Percentiles rank a stretch among this genome's conserved stretches.
phyloP scores from a whole-genome alignment of 1,140 invertebrate genomes.

The Melitaea cinxia region DNA sequence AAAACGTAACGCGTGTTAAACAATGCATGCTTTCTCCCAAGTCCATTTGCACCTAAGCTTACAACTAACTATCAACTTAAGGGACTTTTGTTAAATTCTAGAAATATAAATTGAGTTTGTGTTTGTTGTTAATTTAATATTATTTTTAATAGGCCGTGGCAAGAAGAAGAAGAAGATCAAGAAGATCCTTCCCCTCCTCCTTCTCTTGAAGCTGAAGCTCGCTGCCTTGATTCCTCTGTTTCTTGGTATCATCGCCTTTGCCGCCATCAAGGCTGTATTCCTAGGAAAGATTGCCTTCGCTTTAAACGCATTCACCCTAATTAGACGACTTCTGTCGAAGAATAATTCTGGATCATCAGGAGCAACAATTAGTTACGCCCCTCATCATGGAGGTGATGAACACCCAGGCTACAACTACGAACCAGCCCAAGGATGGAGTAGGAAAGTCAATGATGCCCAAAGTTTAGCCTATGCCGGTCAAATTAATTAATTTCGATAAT shows the following conservation, averaged over 20 bases:
- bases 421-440: constrained; percentile 80
- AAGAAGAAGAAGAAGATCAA: constrained; percentile 88
- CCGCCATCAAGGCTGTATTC: constrained; percentile 91
- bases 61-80: background rate
- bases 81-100: constrained; percentile 4
- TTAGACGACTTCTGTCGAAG: constrained; percentile 85
- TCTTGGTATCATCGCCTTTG: constrained; percentile 88
- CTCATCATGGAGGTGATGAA: constrained; percentile 60
- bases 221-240: constrained; percentile 89
- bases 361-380: constrained; percentile 45
- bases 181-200: constrained; percentile 87
- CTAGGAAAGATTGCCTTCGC: constrained; percentile 91
- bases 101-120: too few species aligned
- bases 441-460: constrained; percentile 81
- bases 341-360: constrained; percentile 52
- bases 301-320: constrained; percentile 86
- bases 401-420: constrained; percentile 73
- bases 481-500: constrained; percentile 41
- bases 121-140: background rate
- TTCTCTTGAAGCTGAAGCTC: constrained; percentile 90
- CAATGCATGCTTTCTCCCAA: constrained; percentile 30
- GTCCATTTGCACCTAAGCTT: constrained; percentile 21
- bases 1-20: constrained; percentile 31
- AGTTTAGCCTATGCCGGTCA: constrained; percentile 85
- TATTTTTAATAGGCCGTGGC: constrained; percentile 82